Evolutionary conservation across 53 echinoderm and acorn worm species (phyloP), one percentile per base, ranked within the genome.

Genomic region (Crossaster papposus): DNA sequence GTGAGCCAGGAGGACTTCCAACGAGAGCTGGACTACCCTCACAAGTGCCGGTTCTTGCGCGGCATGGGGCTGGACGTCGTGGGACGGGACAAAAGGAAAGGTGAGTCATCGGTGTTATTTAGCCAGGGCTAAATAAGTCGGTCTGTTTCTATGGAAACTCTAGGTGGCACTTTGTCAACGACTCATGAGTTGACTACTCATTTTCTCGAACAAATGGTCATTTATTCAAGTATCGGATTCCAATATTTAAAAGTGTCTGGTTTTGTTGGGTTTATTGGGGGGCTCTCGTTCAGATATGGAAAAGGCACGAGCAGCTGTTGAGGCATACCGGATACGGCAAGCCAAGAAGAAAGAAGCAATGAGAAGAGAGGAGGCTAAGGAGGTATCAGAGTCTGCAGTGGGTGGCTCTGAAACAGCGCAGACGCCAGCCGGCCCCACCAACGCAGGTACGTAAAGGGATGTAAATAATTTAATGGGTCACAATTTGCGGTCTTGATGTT

Each of bases 1-100:
- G 88, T 98, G n/a, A 90, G 92, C 63, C 85, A 93, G 77, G 94
- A 96, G 75, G 93, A 98, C 70, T 98, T 98, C 93, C 92, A 96
- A 79, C 90, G 95, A 79, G 94, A 98, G 91, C 92, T 93, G 77
- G 92, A 96, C 87, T 98, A 98, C 84, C 85, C 90, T 35, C 93
- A 94, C 85, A 98, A 98, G 77, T 94, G 96, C 70, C 88, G 93
- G 82, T 98, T 98, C 90, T 89, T 98, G 22, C 90, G 90, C 36
- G 89, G 86, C 76, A 86, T 96, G 79, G 90, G 92, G 23, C 90
- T 98, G 38, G 96, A 98, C 17, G 92, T 83, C 37, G 93, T 96
- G 68, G 83, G 89, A 15, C 75, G 79, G 24, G 96, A 94, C 14
- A 98, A 94, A 88, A 93, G 89, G 79, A 96, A 93, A 96, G 94